Evolutionary conservation across 2,113 vertebrate genomes (phyloP), one percentile per base, ranked within the genome.

Genomic region (Asarcornis scutulata): DNA sequence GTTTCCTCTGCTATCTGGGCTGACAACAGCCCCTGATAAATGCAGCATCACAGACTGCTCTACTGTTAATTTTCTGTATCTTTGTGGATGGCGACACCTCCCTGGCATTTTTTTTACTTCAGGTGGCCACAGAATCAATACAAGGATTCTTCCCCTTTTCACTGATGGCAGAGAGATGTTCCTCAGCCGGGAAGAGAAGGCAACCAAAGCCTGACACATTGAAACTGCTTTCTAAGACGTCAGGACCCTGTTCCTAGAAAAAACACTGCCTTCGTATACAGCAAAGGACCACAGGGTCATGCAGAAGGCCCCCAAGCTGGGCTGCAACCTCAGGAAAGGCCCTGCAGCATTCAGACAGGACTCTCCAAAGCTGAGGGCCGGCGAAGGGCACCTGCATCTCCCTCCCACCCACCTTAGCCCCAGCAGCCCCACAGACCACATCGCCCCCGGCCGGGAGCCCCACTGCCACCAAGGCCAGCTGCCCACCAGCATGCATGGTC

Each of bases 241-340:
- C 8, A 25, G 25, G 23, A 38, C 8, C 34, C 34, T 7, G 8
- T 27, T 84, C 36, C 67, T 26, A 7, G 0, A 11, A 63, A 25
- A 11, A 63, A 25, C 31, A 17, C 48, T 38, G 48, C 26, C 44
- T 75, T 18, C 10, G 3, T 13, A 34, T 26, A 29, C 14, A 21
- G 26, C 22, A 27, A 55, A 29, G 26, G 44, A 5, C 17, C 44
- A 42, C 13, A 0, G 1, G 7, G 0, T 17, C 38, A 34, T 3
- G 1, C 20, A 1, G 1, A 4, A 7, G 9, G 13, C 29, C 34
- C 50, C 59, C 0, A 0, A 0, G 16, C 14, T n/a, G 13, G 62
- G 29, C 68, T 34, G 29, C 16, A 52, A 44, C 80, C 48, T 26
- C 11, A 29, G 32, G 44, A 40, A 31, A 32, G 13, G 1, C 14